Evolutionary conservation across 2,113 vertebrate genomes (phyloP).

Genomic region (Amia ocellicauda): DNA sequence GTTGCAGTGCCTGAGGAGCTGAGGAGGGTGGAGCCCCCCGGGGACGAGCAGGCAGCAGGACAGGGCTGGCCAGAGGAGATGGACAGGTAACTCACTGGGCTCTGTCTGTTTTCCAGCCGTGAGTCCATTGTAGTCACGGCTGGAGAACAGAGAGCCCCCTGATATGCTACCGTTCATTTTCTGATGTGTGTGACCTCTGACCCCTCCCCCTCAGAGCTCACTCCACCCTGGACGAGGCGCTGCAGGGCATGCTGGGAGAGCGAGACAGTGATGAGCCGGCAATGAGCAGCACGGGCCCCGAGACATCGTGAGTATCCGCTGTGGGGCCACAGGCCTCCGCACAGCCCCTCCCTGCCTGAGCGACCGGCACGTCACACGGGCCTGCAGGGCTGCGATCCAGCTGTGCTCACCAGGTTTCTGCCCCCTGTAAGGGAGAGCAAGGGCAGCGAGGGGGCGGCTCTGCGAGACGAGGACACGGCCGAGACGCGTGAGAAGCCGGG

Average conservation of each 20-base stretch:
- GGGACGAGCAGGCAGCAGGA: neutral
- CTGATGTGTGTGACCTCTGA: too few relatives aligned
- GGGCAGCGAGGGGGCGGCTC: too few relatives aligned
- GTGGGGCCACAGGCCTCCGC: neutral
- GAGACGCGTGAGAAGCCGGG: too few relatives aligned
- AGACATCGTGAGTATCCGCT: constrained; percentile 9
- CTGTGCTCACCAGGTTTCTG: neutral
- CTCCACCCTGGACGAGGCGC: constrained; percentile 42
- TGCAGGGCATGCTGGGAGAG: constrained; percentile 32
- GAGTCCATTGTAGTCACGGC: too few relatives aligned
- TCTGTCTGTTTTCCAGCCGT: too few relatives aligned
- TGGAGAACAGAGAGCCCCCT: too few relatives aligned
- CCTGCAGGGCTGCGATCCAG: neutral
- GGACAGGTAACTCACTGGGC: constrained; percentile 36
- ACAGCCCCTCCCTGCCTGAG: neutral
- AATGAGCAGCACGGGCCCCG: neutral
- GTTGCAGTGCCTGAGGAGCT: too few relatives aligned
- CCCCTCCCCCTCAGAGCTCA: constrained; percentile 44
- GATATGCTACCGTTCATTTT: too few relatives aligned
- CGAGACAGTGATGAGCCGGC: neutral
- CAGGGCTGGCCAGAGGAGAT: constrained; percentile 31
- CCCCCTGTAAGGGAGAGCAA: too few relatives aligned
- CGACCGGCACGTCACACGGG: neutral
- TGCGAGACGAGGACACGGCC: too few relatives aligned
- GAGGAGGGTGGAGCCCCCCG: too few relatives aligned